Evolutionary conservation across 2,888 invertebrate species (phyloP).

Genomic region (Ptilodon capucinus): DNA sequence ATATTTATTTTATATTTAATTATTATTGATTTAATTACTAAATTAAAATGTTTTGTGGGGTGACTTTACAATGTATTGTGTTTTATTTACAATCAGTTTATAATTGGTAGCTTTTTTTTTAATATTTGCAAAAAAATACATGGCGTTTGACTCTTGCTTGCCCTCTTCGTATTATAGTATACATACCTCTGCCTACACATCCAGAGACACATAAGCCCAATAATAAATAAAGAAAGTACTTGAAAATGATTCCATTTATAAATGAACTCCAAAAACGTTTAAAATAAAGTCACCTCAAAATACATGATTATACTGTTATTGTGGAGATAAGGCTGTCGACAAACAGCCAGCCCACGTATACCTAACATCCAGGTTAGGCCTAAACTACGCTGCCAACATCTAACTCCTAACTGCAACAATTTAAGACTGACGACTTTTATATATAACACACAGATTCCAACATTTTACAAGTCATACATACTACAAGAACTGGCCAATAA

Average conservation of each 20-base stretch:
- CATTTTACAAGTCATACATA: constrained; percentile 54
- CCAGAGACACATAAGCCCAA: too few species aligned
- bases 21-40: not conserved
- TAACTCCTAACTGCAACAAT: constrained; percentile 53
- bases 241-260: too few species aligned
- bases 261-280: not conserved
- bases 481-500: constrained; percentile 67
- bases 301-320: not conserved
- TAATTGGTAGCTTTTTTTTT: too few species aligned
- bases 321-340: constrained; percentile 28
- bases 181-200: too few species aligned
- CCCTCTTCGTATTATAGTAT: too few species aligned
- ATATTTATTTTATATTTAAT: not conserved
- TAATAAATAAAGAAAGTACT: too few species aligned
- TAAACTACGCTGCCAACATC: constrained; percentile 50
- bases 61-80: not conserved
- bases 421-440: constrained; percentile 54
- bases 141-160: too few species aligned
- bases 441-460: constrained; percentile 51
- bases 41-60: not conserved
- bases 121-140: too few species aligned
- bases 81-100: too few species aligned
- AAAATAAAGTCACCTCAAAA: constrained; percentile 19
- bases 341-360: constrained; percentile 11
- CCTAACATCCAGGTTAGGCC: constrained; percentile 39